Evolutionary conservation across 2,888 invertebrate species (phyloP), one percentile per base, ranked within the genome.

Genomic region (Cantharis rustica): DNA sequence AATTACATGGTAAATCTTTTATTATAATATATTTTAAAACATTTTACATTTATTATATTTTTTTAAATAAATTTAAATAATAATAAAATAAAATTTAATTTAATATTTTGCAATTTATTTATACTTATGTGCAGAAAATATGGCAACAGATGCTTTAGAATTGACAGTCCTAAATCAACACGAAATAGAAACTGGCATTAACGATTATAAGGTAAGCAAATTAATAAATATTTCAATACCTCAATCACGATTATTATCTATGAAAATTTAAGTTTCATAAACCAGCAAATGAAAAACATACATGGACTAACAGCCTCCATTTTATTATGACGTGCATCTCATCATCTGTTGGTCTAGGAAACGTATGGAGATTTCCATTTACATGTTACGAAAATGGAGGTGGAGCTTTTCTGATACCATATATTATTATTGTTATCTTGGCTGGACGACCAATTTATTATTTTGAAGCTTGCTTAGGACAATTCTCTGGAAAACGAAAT

Each of bases 271-370:
- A 16, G 17, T 11, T n/a, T 1, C 13, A n/a, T 11, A 20, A 20
- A 11, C 64, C 47, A 31, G 15, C n/a, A 66, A 20, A 13, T n/a
- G 16, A 31, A 69, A 23, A 69, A 89, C 86, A 2, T 15, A 80
- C 81, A 85, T 94, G 94, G 94, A 90, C 90, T 61, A 93, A 90
- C 82, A 92, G 92, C 69, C 84, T 92, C 2, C 93, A 94, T 85
- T 94, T 94, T 85, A 89, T 94, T 3, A 93, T 94, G 90, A 94
- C 94, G 0, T 94, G 94, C 82, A 93, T 94, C 75, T 92, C 94
- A 15, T 91, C 93, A 75, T 93, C 93, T 0, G 94, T 94, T 10
- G 94, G 94, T 0, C 88, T 94, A 63, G 94, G 94, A 76, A 93
- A 94, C 84, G 92, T 94, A 72, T 94, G 93, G 93, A 88, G 93